Conservation (phyloP, 2,888 invertebrate species). For the Lapara coniferarum region DNA sequence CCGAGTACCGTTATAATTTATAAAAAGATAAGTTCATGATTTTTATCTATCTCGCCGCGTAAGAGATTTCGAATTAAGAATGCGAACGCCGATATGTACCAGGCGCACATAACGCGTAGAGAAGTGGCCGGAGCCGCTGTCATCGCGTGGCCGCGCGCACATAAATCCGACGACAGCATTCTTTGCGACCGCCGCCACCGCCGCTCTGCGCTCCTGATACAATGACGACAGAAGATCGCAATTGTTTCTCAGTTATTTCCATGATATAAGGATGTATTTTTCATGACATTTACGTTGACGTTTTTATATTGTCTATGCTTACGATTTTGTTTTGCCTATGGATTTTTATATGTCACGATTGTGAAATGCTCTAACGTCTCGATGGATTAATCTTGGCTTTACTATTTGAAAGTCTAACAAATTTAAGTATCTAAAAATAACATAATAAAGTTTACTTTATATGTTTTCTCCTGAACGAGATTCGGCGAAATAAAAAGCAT, state of each 20-base stretch:
- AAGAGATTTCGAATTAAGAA: constrained; percentile 36
- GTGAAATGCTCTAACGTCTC: too few species aligned
- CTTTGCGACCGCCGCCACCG: constrained; percentile 69
- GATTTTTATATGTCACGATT: too few species aligned
- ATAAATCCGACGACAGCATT: constrained; percentile 73
- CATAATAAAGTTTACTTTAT: too few species aligned
- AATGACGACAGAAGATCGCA: constrained; percentile 30
- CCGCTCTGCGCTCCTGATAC: constrained; percentile 59
- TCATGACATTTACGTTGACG: constrained; percentile 30
- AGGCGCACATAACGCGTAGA: constrained; percentile 60
- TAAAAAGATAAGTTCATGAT: not conserved
- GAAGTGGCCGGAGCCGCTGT: constrained; percentile 65
- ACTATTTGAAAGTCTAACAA: too few species aligned
- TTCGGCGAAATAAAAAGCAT: too few species aligned
- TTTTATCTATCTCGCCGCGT: not conserved
- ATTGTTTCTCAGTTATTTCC: constrained; percentile 29
- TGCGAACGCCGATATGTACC: constrained; percentile 52
- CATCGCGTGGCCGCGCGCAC: constrained; percentile 62
- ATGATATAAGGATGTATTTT: constrained; percentile 21
- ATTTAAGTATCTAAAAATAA: too few species aligned
- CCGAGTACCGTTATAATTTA: too few species aligned
- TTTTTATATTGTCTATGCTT: constrained; percentile 36
- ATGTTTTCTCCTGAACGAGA: too few species aligned
- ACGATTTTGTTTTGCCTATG: not conserved
- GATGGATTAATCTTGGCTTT: too few species aligned